These are phyloP conservation scores for Trogon surrucura DNA, from an alignment of 2,113 vertebrate species.

Conservation along the genomic window DNA sequence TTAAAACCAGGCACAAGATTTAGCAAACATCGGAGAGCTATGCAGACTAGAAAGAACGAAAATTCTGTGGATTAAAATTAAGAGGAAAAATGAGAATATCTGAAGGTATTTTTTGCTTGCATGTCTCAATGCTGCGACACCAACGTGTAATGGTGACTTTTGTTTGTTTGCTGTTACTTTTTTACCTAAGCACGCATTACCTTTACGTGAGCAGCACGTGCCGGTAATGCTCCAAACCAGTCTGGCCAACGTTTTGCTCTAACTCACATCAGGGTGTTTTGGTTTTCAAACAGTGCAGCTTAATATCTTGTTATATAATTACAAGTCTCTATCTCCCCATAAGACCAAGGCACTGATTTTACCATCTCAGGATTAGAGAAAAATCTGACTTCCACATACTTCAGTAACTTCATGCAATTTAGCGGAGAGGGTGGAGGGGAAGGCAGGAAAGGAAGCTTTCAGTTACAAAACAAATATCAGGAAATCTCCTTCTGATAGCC, in stretches of 20 bases:
- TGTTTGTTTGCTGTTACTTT: not conserved
- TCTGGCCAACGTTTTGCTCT: not conserved
- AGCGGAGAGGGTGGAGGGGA: accelerated
- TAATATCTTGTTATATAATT: not conserved
- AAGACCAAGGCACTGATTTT: not conserved
- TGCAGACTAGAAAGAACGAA: not conserved
- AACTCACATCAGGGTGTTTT: not conserved
- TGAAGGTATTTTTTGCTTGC: not conserved
- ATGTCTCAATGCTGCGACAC: not conserved
- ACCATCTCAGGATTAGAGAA: not conserved
- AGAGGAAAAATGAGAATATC: not conserved
- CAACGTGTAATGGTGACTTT: not conserved
- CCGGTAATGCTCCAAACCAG: not conserved
- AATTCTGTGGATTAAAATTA: not conserved
- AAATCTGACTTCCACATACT: not conserved
- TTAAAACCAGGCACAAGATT: not conserved
- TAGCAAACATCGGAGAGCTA: not conserved
- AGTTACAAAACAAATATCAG: not conserved
- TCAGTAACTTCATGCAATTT: not conserved
- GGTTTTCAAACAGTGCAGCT: not conserved
- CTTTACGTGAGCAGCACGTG: not conserved
- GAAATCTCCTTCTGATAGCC: not conserved
- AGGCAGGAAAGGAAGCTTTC: not conserved
- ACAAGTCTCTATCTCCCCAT: not conserved
- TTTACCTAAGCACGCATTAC: not conserved